Evolutionary conservation across 2,888 invertebrate genomes (phyloP), one percentile per base, ranked within the genome.

Genomic region (Drosophila pseudotalamancana): DNA sequence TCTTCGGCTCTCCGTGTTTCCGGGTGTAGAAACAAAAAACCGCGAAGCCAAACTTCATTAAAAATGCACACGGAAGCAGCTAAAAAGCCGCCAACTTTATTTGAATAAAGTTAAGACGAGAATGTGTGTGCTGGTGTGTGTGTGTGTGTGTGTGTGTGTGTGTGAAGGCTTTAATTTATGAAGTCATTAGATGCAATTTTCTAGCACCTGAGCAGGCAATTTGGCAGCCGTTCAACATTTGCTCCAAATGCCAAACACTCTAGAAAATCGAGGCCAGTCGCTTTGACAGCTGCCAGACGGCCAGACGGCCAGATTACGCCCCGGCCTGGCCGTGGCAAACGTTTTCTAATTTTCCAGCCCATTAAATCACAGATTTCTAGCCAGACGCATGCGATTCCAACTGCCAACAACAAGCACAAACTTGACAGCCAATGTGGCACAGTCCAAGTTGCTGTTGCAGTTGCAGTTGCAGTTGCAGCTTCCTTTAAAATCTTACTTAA

Each of bases 301-400:
- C n/a, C n/a, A n/a, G n/a, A n/a, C n/a, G n/a, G n/a, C n/a, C n/a
- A n/a, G n/a, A 50, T 71, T 54, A 21, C 49, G 42, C 23, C 54
- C 37, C 8, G 31, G 49, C 27, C 19, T 9, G 60, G 16, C 54
- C 45, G 61, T 59, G 53, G 71, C 84, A 84, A 88, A 87, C 86
- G 86, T 84, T 79, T 87, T 88, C 89, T 87, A 89, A 89, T 89
- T 89, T 89, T 89, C 87, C 89, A 87, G 85, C 64, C 88, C 89
- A 89, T 89, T 89, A 88, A 89, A 75, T 83, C 75, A 62, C 55
- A 50, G 61, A 72, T 72, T 73, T 75, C 69, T 51, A 65, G 62
- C 60, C 74, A 72, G 77, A 74, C 74, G 74, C 77, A 72, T 77
- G 63, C 75, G 59, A 63, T 53, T 48, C 50, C 59, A 46, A 59